Percentiles rank a stretch among this genome's conserved stretches.
Conservation (phyloP, 2,797 vertebrate species). For the Protosalanx chinensis region DNA sequence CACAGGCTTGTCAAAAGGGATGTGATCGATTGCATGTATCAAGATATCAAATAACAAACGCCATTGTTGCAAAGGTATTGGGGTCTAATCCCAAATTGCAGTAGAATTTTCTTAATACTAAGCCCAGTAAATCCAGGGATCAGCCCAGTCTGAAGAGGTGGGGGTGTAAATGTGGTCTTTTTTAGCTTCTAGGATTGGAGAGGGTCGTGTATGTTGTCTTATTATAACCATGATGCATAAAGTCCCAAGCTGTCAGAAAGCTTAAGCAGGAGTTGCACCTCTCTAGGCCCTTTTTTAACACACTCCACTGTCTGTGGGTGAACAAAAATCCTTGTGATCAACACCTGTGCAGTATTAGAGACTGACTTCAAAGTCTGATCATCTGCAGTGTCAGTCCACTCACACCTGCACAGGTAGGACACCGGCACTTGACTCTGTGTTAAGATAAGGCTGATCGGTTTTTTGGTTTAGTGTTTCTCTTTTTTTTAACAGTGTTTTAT, state of each 20-base stretch:
- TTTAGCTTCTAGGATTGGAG: slow-evolving; percentile 52
- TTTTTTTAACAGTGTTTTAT: not conserved
- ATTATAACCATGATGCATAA: slow-evolving; percentile 75
- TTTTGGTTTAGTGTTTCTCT: not conserved
- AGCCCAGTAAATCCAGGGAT: slow-evolving; percentile 80
- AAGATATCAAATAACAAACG: slow-evolving; percentile 74
- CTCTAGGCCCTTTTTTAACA: slow-evolving; percentile 10
- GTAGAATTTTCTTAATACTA: slow-evolving; percentile 81
- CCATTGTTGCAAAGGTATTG: slow-evolving; percentile 72
- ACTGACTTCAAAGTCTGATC: slow-evolving; percentile 26
- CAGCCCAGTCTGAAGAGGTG: slow-evolving; percentile 65
- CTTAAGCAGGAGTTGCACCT: slow-evolving; percentile 35
- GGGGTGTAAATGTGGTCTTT: slow-evolving; percentile 49
- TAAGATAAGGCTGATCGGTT: not conserved
- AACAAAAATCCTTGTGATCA: slow-evolving; percentile 26
- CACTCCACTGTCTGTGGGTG: slow-evolving; percentile 17
- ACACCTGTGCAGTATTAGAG: slow-evolving; percentile 44
- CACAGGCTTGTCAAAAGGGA: slow-evolving; percentile 43
- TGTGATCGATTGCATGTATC: slow-evolving; percentile 65
- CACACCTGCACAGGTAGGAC: slow-evolving; percentile 4
- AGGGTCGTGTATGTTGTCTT: slow-evolving; percentile 65
- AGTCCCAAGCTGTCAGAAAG: slow-evolving; percentile 62
- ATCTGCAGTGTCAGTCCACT: slow-evolving; percentile 31
- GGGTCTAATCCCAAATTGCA: slow-evolving; percentile 85
- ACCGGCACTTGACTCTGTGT: not conserved